Percentiles rank a stretch among this genome's conserved stretches.
Evolutionary conservation across 2,113 vertebrate species (phyloP).

Genomic region (Toxotes chatareus): DNA sequence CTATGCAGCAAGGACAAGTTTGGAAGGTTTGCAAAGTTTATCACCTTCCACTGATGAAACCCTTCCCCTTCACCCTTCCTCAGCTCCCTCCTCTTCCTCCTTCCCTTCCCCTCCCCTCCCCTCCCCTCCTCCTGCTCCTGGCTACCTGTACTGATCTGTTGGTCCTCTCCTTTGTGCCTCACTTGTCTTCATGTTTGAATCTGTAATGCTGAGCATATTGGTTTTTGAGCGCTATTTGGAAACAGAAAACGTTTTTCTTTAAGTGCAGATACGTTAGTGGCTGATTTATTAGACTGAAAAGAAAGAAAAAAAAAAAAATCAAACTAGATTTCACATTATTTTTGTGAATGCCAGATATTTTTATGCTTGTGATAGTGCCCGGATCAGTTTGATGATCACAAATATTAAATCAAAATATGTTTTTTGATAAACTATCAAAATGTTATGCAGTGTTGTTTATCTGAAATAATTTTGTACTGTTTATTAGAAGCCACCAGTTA

Average conservation of each 20-base stretch:
- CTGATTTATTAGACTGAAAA: background rate
- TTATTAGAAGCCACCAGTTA: background rate
- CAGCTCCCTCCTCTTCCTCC: background rate
- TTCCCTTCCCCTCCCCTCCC: conserved; percentile 45
- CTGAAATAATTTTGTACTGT: background rate
- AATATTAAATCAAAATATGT: background rate
- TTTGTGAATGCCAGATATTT: background rate
- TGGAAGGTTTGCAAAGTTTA: conserved; percentile 99
- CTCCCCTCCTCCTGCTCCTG: conserved; percentile 87
- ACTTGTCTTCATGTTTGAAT: conserved; percentile 71
- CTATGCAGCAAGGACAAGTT: conserved; percentile 99
- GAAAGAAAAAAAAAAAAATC: background rate
- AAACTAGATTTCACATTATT: background rate
- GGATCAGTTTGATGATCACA: background rate
- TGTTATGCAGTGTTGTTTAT: background rate
- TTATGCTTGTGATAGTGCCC: background rate
- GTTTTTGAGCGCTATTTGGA: background rate
- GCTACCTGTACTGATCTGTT: conserved; percentile 83
- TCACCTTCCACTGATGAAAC: conserved; percentile 98
- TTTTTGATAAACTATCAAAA: background rate
- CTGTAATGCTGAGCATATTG: conserved; percentile 37
- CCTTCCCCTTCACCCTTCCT: conserved; percentile 35
- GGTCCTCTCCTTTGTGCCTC: conserved; percentile 87
- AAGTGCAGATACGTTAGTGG: background rate
- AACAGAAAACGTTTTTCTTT: background rate